Evolutionary conservation across 1,140 invertebrate species (phyloP).

Genomic region (Argopecten irradians): DNA sequence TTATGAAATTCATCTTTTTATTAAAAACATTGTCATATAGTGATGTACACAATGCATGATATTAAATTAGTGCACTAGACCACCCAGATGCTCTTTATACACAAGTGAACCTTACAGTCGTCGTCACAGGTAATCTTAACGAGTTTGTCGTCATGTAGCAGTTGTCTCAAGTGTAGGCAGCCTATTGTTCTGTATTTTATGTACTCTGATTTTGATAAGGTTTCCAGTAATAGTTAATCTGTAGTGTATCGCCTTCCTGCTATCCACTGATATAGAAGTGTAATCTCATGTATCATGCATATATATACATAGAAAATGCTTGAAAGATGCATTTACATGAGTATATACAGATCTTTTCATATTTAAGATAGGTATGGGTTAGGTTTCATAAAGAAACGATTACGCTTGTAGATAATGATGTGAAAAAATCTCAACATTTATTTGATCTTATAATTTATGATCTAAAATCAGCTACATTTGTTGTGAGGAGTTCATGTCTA

Average conservation of each 20-base stretch:
- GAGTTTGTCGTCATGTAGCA: neutral
- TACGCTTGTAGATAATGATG: neutral
- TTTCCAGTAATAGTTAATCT: neutral
- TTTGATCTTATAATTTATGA: neutral
- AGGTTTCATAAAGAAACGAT: conserved; percentile 18
- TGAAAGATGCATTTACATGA: neutral
- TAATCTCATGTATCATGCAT: neutral
- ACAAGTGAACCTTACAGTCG: neutral
- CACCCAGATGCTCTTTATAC: neutral
- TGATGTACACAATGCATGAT: too few species aligned
- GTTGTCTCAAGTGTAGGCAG: too few species aligned
- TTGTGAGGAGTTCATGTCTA: neutral
- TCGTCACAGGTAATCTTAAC: neutral
- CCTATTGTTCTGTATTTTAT: neutral
- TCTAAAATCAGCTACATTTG: neutral
- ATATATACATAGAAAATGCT: neutral
- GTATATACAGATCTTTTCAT: neutral
- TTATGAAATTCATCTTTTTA: too few species aligned
- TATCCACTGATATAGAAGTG: neutral
- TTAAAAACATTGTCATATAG: too few species aligned
- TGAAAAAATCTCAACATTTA: neutral
- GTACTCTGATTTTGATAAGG: too few species aligned
- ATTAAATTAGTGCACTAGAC: too few species aligned
- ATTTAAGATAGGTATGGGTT: neutral
- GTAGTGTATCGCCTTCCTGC: neutral